Conservation (phyloP, 1,140 invertebrate species). For the Camponotus floridanus region DNA sequence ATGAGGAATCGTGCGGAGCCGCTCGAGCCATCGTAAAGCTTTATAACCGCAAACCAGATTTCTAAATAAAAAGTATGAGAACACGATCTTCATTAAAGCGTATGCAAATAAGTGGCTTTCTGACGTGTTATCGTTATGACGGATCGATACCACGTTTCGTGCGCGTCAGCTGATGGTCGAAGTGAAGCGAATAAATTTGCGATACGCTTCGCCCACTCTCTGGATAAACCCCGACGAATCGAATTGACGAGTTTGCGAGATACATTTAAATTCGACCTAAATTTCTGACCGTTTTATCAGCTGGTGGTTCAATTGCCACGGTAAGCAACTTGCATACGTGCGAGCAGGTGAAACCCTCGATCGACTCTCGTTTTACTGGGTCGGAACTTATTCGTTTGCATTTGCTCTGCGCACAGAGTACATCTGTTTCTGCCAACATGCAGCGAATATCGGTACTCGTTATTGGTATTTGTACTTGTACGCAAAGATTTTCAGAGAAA, state of each 20-base stretch:
- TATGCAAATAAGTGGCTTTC: constrained; percentile 11
- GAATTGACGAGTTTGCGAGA: constrained; percentile 44
- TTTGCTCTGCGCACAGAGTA: constrained; percentile 22
- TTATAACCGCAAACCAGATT: background rate
- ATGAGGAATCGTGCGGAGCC: background rate
- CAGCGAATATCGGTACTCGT: constrained; percentile 33
- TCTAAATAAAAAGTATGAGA: background rate
- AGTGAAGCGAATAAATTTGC: constrained; percentile 24
- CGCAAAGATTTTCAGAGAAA: background rate
- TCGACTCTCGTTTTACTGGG: constrained; percentile 40
- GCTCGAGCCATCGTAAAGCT: background rate
- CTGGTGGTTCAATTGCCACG: constrained; percentile 55
- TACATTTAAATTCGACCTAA: constrained; percentile 53
- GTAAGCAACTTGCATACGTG: constrained; percentile 28
- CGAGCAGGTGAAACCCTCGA: constrained; percentile 62
- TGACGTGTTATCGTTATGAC: constrained; percentile 13
- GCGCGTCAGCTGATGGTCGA: background rate
- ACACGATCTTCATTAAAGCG: background rate
- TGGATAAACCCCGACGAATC: constrained; percentile 1
- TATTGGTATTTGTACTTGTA: background rate
- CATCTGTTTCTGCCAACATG: constrained; percentile 55
- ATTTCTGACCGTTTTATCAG: constrained; percentile 54
- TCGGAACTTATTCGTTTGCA: constrained; percentile 47
- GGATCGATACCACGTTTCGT: constrained; percentile 9
- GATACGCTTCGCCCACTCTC: background rate